These are phyloP conservation scores for Ictalurus punctatus DNA, from an alignment of 2,113 vertebrate species.

Conservation along the genomic window DNA sequence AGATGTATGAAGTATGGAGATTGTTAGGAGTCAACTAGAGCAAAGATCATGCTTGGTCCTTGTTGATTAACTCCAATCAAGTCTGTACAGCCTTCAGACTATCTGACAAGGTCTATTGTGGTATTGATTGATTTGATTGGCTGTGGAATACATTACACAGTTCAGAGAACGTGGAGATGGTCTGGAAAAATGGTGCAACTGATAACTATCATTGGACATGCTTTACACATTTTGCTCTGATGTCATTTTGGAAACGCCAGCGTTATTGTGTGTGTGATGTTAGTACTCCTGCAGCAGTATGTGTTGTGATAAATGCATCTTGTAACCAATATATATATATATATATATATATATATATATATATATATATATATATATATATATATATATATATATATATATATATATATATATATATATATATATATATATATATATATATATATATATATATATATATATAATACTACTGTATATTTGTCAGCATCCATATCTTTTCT, in stretches of 20 bases:
- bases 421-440: too few relatives aligned
- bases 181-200: background rate
- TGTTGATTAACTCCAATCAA: conserved; percentile 77
- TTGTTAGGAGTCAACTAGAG: conserved; percentile 57
- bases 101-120: conserved; percentile 48
- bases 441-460: background rate
- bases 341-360: too few relatives aligned
- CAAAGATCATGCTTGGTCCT: conserved; percentile 55
- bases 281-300: background rate
- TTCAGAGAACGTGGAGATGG: background rate
- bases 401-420: too few relatives aligned
- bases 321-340: background rate
- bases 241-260: background rate
- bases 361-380: too few relatives aligned
- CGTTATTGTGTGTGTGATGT: background rate
- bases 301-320: background rate
- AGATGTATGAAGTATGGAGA: conserved; percentile 20
- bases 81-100: conserved; percentile 54
- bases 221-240: background rate
- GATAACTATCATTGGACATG: background rate
- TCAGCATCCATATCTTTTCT: background rate
- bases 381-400: too few relatives aligned
- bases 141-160: conserved; percentile 50
- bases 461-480: background rate
- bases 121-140: conserved; percentile 67